Conservation (phyloP, 2,797 vertebrate genomes). For the Valencia hispanica region DNA sequence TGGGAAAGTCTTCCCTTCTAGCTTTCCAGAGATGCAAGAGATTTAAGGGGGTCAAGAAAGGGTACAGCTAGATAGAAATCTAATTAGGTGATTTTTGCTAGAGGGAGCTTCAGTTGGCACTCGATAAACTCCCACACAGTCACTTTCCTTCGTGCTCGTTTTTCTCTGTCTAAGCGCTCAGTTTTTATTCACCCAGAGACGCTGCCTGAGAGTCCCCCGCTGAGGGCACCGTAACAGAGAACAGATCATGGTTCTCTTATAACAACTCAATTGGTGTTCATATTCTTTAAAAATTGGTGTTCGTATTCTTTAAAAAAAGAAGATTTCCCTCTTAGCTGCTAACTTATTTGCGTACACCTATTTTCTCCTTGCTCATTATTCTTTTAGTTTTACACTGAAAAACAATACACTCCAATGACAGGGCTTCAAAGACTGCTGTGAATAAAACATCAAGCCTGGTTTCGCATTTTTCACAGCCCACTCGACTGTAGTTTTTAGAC, state of each 20-base stretch:
- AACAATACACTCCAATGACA: conserved; percentile 25
- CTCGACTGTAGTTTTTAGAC: conserved; percentile 14
- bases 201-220: conserved; percentile 59
- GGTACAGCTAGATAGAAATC: conserved; percentile 77
- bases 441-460: conserved; percentile 34
- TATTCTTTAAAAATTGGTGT: conserved; percentile 47
- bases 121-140: conserved; percentile 80
- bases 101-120: conserved; percentile 75
- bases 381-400: conserved; percentile 35
- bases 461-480: conserved; percentile 15
- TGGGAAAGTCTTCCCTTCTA: conserved; percentile 57
- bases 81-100: conserved; percentile 83
- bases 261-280: conserved; percentile 37
- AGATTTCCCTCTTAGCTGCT: conserved; percentile 12
- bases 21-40: conserved; percentile 68
- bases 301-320: conserved; percentile 42
- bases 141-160: conserved; percentile 51
- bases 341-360: conserved; percentile 26
- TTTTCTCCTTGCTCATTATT: conserved; percentile 51
- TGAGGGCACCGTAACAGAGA: conserved; percentile 59
- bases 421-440: conserved; percentile 34
- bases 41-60: conserved; percentile 79
- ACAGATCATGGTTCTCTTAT: conserved; percentile 54
- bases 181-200: conserved; percentile 48
- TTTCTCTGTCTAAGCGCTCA: conserved; percentile 35